phyloP scores from a whole-genome alignment of 2,888 invertebrate species.

The Lissonota sp. region DNA sequence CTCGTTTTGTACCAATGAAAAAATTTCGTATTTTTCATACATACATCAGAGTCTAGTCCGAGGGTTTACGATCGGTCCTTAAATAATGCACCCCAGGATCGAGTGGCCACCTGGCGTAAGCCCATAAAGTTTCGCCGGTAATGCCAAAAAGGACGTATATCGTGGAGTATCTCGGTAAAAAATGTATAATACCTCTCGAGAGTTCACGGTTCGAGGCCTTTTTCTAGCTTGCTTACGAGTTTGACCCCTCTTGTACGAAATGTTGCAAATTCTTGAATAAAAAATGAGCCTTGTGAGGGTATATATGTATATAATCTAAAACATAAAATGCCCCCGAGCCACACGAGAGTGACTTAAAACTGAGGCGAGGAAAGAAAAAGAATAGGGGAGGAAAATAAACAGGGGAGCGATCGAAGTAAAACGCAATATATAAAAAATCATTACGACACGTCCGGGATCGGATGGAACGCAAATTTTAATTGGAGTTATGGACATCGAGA shows the following conservation, averaged over 20 bases:
- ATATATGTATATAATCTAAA: neutral
- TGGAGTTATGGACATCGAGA: constrained; percentile 34
- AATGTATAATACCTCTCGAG: constrained; percentile 18
- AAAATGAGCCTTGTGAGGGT: constrained; percentile 9
- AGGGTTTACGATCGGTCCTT: constrained; percentile 40
- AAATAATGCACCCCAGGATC: constrained; percentile 49
- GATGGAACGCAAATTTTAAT: constrained; percentile 2
- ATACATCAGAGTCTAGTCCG: constrained; percentile 22
- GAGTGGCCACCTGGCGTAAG: constrained; percentile 31
- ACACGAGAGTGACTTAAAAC: neutral
- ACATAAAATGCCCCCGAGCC: constrained; percentile 22
- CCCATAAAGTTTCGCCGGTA: constrained; percentile 39
- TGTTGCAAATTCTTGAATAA: constrained; percentile 52
- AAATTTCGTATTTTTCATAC: constrained; percentile 21
- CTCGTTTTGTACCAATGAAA: neutral
- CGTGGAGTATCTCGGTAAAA: neutral
- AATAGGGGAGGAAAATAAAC: constrained; percentile 1
- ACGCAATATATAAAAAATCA: neutral
- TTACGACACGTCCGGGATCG: neutral
- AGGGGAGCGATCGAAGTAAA: constrained; percentile 8
- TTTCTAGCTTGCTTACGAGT: constrained; percentile 23
- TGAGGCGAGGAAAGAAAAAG: constrained; percentile 2
- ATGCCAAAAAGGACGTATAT: constrained; percentile 3
- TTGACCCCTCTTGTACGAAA: constrained; percentile 32
- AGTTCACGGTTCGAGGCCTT: constrained; percentile 18